These are phyloP conservation scores for Agrochola circellaris DNA, from an alignment of 2,888 invertebrate species.

Conservation along the genomic window DNA sequence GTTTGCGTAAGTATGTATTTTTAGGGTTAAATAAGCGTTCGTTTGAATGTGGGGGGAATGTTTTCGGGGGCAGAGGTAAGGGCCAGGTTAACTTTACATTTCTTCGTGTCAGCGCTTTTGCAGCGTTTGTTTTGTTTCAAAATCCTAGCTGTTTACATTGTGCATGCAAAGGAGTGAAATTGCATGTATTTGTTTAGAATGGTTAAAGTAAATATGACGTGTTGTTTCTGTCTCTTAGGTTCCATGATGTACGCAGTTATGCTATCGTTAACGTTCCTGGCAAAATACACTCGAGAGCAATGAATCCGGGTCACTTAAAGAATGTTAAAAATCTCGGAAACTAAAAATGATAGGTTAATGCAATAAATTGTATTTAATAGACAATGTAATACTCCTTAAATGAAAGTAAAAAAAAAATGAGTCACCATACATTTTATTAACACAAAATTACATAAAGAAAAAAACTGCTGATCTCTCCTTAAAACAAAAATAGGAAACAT, in stretches of 20 bases:
- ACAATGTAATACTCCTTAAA: too few relatives aligned
- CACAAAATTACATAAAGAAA: too few relatives aligned
- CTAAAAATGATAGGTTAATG: too few relatives aligned
- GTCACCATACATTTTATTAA: too few relatives aligned
- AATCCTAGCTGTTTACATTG: conserved; percentile 19
- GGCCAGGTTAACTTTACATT: conserved; percentile 31
- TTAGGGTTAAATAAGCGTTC: conserved; percentile 56
- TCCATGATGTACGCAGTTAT: neutral
- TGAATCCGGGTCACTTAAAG: too few relatives aligned
- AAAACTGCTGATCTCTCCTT: too few relatives aligned
- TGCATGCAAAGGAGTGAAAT: conserved; percentile 14
- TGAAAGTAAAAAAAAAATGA: too few relatives aligned
- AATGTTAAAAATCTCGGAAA: too few relatives aligned
- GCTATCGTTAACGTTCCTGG: neutral
- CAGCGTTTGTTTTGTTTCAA: conserved; percentile 15
- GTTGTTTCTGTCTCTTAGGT: neutral
- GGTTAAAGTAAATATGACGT: too few relatives aligned
- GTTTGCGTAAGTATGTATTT: conserved; percentile 59
- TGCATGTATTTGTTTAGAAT: conserved; percentile 3
- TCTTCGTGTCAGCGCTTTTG: conserved; percentile 24
- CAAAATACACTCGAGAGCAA: too few relatives aligned
- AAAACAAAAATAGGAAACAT: too few relatives aligned
- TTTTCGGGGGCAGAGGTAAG: conserved; percentile 36
- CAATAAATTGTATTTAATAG: too few relatives aligned
- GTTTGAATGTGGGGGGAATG: conserved; percentile 31